Evolutionary conservation across 2,888 invertebrate genomes (phyloP), one percentile per base, ranked within the genome.

Genomic region (Hemaris fuciformis): DNA sequence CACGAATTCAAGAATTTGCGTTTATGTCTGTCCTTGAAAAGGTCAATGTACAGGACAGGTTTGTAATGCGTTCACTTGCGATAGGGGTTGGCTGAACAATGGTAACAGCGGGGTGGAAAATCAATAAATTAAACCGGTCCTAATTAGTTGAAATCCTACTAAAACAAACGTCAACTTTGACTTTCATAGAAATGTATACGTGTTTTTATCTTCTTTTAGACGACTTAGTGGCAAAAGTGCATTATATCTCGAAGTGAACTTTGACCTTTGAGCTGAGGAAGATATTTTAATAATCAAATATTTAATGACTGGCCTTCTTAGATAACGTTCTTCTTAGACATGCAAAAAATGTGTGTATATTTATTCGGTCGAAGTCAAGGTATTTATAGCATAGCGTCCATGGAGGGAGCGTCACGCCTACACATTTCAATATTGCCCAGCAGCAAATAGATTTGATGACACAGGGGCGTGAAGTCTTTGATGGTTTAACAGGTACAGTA

Each of bases 1-100:
- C 4, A 38, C 38, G n/a, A 38, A n/a, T 38, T 38, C n/a, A 38
- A 38, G 38, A 3, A 38, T 13, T 13, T 38, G 10, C 38, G 38
- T 38, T 38, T 10, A n/a, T n/a, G 38, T 53, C 46, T 38, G 25
- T 63, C 45, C 23, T 48, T 62, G 48, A 22, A 48, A 53, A 42
- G 57, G 60, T 43, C 48, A 27, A 25, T 48, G 59, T 43, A 48
- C 18, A 60, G 48, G 56, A 60, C 48, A 22, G 6, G 42, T 20
- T 27, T n/a, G 48, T 45, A 15, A 46, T 59, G 57, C 22, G 10
- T 22, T 8, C 48, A 27, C 15, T 27, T 7, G 25, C 1, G 5
- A 27, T 27, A 7, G 15, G 48, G n/a, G 46, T 23, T 23, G 25
- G 8, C 48, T 48, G 27, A 27, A 48, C 15, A 27, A 15, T 48